Evolutionary conservation across 2,113 vertebrate species (phyloP).

Genomic region (Scomber scombrus): DNA sequence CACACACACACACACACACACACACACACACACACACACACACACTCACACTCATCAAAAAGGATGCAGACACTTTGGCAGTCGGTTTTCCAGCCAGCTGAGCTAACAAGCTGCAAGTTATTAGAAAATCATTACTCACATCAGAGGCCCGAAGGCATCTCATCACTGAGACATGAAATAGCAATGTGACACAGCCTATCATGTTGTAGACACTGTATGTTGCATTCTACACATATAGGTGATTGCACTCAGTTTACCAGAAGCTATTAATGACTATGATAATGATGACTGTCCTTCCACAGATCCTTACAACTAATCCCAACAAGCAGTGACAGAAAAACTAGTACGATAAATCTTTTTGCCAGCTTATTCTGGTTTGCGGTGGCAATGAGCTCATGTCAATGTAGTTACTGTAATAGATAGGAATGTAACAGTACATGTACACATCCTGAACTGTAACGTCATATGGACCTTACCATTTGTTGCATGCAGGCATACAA

Average conservation of each 20-base stretch:
- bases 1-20: conserved; percentile 1
- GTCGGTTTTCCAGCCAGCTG: conserved; percentile 54
- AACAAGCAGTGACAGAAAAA: neutral
- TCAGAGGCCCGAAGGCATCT: conserved; percentile 33
- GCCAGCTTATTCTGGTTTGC: neutral
- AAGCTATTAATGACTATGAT: neutral
- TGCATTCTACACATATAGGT: conserved; percentile 16
- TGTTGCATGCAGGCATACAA: no score
- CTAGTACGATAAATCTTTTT: neutral
- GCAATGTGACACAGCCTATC: conserved; percentile 42
- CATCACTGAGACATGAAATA: conserved; percentile 49
- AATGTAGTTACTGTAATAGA: no score
- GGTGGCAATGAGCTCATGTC: neutral
- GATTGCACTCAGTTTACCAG: neutral
- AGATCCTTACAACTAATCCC: neutral
- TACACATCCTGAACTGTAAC: no score
- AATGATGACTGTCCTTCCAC: neutral
- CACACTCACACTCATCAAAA: conserved; percentile 38
- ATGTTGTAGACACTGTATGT: neutral
- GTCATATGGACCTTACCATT: no score
- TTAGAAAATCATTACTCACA: conserved; percentile 66
- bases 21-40: conserved; percentile 1
- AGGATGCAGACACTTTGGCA: conserved; percentile 45
- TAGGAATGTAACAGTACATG: no score
- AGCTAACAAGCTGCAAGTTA: conserved; percentile 70